phyloP scores from a whole-genome alignment of 1,140 invertebrate genomes.

The Venturia canescens region DNA sequence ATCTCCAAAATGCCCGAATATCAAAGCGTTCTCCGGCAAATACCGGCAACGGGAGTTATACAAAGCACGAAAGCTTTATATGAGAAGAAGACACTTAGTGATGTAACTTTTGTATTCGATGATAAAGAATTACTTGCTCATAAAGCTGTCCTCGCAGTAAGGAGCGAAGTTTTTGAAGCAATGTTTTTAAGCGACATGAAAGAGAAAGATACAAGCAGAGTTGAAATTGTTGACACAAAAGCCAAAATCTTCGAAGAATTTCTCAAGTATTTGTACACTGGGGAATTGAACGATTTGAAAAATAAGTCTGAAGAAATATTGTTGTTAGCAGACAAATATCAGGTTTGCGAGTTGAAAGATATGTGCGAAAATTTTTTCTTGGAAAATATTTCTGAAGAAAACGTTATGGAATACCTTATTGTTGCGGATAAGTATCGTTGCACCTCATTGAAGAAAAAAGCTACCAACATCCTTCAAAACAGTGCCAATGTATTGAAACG shows the following conservation, averaged over 20 bases:
- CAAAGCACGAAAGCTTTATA: background rate
- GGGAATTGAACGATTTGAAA: background rate
- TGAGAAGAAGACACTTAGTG: background rate
- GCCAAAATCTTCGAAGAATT: background rate
- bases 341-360: background rate
- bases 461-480: background rate
- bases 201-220: slow-evolving; percentile 18
- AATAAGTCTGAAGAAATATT: background rate
- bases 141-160: slow-evolving; percentile 45
- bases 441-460: background rate
- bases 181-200: slow-evolving; percentile 47
- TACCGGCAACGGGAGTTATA: too few relatives aligned
- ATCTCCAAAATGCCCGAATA: too few relatives aligned
- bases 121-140: slow-evolving; percentile 37
- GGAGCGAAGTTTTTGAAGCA: slow-evolving; percentile 52
- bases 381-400: background rate
- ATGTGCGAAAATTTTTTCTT: background rate
- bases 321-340: background rate
- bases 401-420: background rate
- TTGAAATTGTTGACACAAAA: slow-evolving; percentile 36
- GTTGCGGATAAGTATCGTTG: background rate
- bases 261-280: slow-evolving; percentile 38
- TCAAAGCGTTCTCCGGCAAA: too few relatives aligned
- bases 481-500: background rate
- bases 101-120: slow-evolving; percentile 27